phyloP scores from a whole-genome alignment of 1,140 invertebrate species.

The Macrobrachium rosenbergii region DNA sequence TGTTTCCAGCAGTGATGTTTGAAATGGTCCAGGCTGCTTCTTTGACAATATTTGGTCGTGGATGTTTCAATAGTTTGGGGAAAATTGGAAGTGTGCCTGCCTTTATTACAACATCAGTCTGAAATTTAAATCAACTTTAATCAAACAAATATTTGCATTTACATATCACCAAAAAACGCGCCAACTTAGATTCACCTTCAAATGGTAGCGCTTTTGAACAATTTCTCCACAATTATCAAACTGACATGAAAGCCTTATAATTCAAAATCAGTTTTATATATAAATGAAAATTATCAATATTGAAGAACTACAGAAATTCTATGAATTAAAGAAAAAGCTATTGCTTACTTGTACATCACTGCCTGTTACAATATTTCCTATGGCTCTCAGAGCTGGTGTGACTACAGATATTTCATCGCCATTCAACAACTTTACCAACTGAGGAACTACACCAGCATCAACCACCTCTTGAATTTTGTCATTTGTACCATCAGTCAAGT shows the following conservation, averaged over 20 bases:
- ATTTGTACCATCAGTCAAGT: conserved; percentile 94
- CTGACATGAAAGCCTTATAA: no score
- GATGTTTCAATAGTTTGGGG: conserved; percentile 80
- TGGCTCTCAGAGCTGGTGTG: conserved; percentile 88
- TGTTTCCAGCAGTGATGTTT: conserved; percentile 85
- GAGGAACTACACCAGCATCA: conserved; percentile 79
- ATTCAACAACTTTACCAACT: conserved; percentile 82
- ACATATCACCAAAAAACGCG: no score
- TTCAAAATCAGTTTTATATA: no score
- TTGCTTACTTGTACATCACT: conserved; percentile 71
- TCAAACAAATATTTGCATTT: no score
- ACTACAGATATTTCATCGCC: conserved; percentile 77
- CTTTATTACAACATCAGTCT: conserved; percentile 92
- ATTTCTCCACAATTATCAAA: no score
- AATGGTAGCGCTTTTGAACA: background rate
- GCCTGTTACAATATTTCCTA: conserved; percentile 78
- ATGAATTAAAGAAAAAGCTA: background rate
- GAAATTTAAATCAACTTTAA: conserved; percentile 63
- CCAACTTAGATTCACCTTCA: no score
- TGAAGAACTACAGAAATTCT: background rate
- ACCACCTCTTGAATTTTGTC: conserved; percentile 92
- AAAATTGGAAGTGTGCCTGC: conserved; percentile 83
- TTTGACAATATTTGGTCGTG: conserved; percentile 84
- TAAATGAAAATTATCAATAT: background rate
- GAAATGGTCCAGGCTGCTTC: conserved; percentile 89